Evolutionary conservation across 1,140 invertebrate species (phyloP).

Genomic region (Chelonus insularis): DNA sequence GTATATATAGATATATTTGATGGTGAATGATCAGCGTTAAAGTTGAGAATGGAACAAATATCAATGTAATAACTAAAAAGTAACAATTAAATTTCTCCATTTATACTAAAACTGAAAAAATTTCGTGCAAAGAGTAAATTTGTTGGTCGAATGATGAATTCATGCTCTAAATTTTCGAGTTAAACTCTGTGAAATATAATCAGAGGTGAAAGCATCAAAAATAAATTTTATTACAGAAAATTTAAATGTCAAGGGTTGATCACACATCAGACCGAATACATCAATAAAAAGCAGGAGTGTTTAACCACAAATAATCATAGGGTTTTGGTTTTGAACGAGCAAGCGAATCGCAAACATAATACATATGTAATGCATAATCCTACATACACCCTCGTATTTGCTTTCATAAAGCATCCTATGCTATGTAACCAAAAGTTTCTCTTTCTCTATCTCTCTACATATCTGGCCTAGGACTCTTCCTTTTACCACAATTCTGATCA

Average conservation of each 20-base stretch:
- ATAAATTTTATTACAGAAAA: not conserved
- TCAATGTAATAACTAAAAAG: too few species aligned
- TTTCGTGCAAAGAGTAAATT: too few species aligned
- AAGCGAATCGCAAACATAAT: conserved; percentile 30
- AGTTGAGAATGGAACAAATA: too few species aligned
- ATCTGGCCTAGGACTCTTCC: not conserved
- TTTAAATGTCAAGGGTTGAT: not conserved
- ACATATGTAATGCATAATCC: conserved; percentile 32
- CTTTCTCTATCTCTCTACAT: not conserved
- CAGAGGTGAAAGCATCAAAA: too few species aligned
- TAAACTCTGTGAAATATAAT: too few species aligned
- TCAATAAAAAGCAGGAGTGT: conserved; percentile 27
- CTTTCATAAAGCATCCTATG: conserved; percentile 13
- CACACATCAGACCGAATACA: not conserved
- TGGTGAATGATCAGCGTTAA: too few species aligned
- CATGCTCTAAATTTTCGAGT: too few species aligned
- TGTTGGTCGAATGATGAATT: too few species aligned
- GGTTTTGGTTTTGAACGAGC: conserved; percentile 28
- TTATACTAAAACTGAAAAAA: too few species aligned
- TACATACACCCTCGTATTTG: conserved; percentile 29
- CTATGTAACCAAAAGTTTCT: conserved; percentile 13
- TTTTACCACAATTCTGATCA: too few species aligned
- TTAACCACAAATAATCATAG: conserved; percentile 34
- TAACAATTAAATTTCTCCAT: too few species aligned
- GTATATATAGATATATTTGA: too few species aligned